phyloP scores from a whole-genome alignment of 2,888 invertebrate genomes.

The Caenorhabditis doughertyi region DNA sequence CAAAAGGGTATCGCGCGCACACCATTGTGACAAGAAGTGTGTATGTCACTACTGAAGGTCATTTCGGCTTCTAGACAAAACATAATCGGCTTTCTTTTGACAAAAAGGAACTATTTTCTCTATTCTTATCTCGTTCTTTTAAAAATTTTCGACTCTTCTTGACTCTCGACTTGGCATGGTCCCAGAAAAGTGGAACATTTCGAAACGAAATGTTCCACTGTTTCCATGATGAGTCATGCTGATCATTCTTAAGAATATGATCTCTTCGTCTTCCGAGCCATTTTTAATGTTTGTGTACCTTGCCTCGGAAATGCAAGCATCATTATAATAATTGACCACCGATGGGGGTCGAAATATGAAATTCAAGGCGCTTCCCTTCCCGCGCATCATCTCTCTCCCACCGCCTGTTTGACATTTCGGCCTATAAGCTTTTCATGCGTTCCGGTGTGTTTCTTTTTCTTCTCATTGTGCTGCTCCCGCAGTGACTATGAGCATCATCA shows the following conservation, averaged over 20 bases:
- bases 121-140: not conserved
- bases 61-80: slow-evolving; percentile 34
- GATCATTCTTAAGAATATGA: not conserved
- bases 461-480: slow-evolving; percentile 52
- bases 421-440: slow-evolving; percentile 61
- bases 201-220: too few species aligned
- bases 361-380: slow-evolving; percentile 46
- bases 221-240: not conserved
- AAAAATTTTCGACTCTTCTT: not conserved
- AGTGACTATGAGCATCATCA: not conserved
- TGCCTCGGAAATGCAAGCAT: slow-evolving; percentile 18
- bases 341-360: slow-evolving; percentile 23
- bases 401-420: slow-evolving; percentile 58
- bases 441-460: slow-evolving; percentile 45
- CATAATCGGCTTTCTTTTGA: not conserved
- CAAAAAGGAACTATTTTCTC: not conserved
- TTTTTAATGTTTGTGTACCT: slow-evolving; percentile 48
- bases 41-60: slow-evolving; percentile 25
- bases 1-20: too few species aligned
- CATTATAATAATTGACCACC: slow-evolving; percentile 46
- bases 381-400: slow-evolving; percentile 20
- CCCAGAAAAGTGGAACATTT: too few species aligned
- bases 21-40: slow-evolving; percentile 14
- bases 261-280: slow-evolving; percentile 13
- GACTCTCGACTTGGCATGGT: not conserved